Base-by-base conservation (phyloP, 2,113 vertebrate species). In the Climacteris rufus region DNA sequence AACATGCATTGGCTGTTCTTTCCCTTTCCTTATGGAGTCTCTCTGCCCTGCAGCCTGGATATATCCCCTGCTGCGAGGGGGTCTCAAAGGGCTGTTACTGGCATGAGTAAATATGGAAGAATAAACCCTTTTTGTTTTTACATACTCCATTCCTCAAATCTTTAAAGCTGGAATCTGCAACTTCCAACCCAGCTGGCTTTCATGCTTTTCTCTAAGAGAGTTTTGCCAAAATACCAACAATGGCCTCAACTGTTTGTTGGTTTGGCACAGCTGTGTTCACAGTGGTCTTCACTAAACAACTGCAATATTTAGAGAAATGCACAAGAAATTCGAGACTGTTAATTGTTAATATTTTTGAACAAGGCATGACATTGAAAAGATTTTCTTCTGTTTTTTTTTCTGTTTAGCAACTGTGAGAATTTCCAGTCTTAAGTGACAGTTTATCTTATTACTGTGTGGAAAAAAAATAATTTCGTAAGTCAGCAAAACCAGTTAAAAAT, bases 161-260 rank as follows among this genome's bases (percentile, higher is more conserved):
- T 78, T 75, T 92, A 68, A 52, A 49, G 49, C 9, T 95, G 71
- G 76, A 49, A 92, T 84, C 52, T 71, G 31, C 47, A 52, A 14
- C 89, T 90, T 93, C 70, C 74, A 87, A 15, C 71, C 75, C 92
- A 96, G 87, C 88, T 95, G 93, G 76, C 64, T 87, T 81, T 97
- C 68, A 63, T 81, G 71, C 68, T 79, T 90, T 83, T 74, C 76
- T 84, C 10, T 3, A 42, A 50, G 83, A 78, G 8, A 75, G 64
- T 68, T 92, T 93, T 96, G 96, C 96, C 96, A 96, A 84, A 94
- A 90, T 69, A n/a, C 71, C 80, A 65, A 95, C 93, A 95, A 90
- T 90, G 64, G 79, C 63, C 44, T 66, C 72, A 47, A 88, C 71
- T 94, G 90, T 94, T 56, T 85, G 65, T 76, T 92, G 93, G 76